Evolutionary conservation across 2,888 invertebrate genomes (phyloP).

Genomic region (Drosophila rubida): DNA sequence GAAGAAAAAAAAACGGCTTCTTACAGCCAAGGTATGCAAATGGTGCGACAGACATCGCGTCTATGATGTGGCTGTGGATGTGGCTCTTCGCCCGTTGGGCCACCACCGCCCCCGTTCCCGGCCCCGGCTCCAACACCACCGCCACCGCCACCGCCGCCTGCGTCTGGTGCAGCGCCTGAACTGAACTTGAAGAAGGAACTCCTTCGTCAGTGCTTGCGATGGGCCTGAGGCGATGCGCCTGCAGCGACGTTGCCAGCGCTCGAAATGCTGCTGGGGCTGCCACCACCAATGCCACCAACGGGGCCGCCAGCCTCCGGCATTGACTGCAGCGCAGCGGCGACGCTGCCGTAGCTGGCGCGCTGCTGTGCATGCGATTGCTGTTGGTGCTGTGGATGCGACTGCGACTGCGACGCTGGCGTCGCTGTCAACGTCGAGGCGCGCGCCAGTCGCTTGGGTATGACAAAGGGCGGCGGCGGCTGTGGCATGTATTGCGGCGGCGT

Average conservation of each 20-base stretch:
- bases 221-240: constrained; percentile 70
- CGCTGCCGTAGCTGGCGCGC: constrained; percentile 76
- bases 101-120: constrained; percentile 61
- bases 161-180: constrained; percentile 35
- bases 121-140: constrained; percentile 35
- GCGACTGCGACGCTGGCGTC: constrained; percentile 26
- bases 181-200: constrained; percentile 83
- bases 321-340: constrained; percentile 68
- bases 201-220: constrained; percentile 85
- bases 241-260: constrained; percentile 31
- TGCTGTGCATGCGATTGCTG: constrained; percentile 55
- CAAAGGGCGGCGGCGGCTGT: constrained; percentile 84
- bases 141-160: constrained; percentile 26
- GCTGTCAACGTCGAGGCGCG: constrained; percentile 77
- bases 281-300: constrained; percentile 28
- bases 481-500: constrained; percentile 84
- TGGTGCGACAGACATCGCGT: constrained; percentile 82
- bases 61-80: constrained; percentile 66
- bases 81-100: constrained; percentile 74
- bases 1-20: neutral
- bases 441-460: constrained; percentile 84
- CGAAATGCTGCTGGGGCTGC: constrained; percentile 43
- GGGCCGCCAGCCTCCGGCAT: constrained; percentile 55
- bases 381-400: constrained; percentile 20
- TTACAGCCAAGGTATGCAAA: constrained; percentile 84